Conservation (phyloP, 35 echinoderm and acorn worm genomes). For the Diadema setosum region DNA sequence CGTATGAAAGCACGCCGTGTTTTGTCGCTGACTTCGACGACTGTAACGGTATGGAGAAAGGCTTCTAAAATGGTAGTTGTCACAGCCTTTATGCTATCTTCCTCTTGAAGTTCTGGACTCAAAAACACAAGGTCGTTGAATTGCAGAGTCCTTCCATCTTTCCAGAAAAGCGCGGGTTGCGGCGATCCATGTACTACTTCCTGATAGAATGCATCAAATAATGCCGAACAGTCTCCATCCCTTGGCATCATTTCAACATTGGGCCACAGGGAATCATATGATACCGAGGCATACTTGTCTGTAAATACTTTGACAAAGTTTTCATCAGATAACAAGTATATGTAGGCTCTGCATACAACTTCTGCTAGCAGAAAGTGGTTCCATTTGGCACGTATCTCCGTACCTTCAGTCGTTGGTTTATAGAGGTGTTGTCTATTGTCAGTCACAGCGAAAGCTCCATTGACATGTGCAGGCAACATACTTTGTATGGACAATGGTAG, state of each 20-base stretch:
- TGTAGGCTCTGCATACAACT: constrained; percentile 37
- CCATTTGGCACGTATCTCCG: constrained; percentile 31
- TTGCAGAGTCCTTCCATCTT: neutral
- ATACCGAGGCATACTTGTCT: neutral
- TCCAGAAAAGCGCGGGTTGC: constrained; percentile 23
- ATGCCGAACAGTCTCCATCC: constrained; percentile 7
- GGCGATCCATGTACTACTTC: neutral
- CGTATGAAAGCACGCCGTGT: neutral
- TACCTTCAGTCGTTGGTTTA: neutral
- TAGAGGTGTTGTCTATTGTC: constrained; percentile 41
- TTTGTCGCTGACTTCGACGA: neutral
- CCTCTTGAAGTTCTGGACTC: neutral
- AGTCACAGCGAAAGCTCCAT: constrained; percentile 64
- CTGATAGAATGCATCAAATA: constrained; percentile 55
- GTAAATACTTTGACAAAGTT: neutral
- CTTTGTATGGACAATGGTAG: constrained; percentile 56
- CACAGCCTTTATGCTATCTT: neutral
- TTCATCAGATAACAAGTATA: constrained; percentile 30
- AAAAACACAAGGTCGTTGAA: constrained; percentile 15
- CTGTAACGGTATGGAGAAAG: neutral
- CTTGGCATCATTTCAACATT: neutral
- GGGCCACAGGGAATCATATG: constrained; percentile 59
- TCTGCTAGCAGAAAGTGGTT: constrained; percentile 42
- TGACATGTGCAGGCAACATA: constrained; percentile 68
- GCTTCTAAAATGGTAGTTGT: neutral